A percentile compares a stretch with the other conserved stretches of the same genome.
Evolutionary conservation across 2,797 vertebrate species (phyloP).

Genomic region (Pogoniulus pusillus): DNA sequence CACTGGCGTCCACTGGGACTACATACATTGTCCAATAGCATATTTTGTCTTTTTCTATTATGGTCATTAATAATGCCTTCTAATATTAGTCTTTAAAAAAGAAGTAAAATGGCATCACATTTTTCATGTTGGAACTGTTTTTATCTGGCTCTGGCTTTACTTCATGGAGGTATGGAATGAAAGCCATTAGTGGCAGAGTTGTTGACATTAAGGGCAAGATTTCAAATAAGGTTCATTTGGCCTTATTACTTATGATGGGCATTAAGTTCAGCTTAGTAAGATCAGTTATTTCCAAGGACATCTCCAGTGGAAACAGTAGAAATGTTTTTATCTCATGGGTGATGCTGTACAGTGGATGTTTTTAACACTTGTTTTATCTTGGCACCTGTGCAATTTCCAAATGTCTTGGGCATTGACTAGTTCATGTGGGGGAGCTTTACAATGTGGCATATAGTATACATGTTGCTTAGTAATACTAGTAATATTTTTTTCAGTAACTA

Average conservation of each 20-base stretch:
- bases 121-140: neutral
- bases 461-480: too few relatives aligned
- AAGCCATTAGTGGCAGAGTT: neutral
- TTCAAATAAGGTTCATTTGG: neutral
- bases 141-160: neutral
- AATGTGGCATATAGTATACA: neutral
- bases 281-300: neutral
- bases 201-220: neutral
- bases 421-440: neutral
- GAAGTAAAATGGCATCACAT: neutral
- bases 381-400: neutral
- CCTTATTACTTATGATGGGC: neutral
- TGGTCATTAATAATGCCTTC: neutral
- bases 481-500: too few relatives aligned
- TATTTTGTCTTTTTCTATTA: neutral
- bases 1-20: neutral
- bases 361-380: neutral
- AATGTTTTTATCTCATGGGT: neutral
- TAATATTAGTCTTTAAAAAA: too few relatives aligned
- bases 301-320: neutral
- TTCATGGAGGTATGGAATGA: neutral
- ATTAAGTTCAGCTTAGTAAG: neutral
- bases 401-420: neutral
- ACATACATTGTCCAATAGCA: neutral
- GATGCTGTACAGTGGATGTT: neutral